phyloP scores from a whole-genome alignment of 2,797 vertebrate species.

The Cottoperca gobio region DNA sequence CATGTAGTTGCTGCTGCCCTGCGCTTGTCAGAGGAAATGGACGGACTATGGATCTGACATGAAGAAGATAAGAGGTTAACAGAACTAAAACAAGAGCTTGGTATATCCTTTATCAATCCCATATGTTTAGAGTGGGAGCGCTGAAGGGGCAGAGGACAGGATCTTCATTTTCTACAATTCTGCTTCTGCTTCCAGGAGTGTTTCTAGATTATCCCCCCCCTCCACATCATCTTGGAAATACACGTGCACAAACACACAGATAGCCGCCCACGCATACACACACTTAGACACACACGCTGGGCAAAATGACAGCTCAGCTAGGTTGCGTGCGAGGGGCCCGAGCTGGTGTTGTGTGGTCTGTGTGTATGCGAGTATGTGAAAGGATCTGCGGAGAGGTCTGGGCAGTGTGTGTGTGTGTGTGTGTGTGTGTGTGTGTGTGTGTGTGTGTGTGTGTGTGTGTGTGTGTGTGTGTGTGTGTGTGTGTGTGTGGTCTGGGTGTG shows the following conservation, averaged over 20 bases:
- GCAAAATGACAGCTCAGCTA: constrained; percentile 82
- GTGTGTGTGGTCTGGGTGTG: constrained; percentile 84
- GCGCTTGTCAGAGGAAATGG: constrained; percentile 75
- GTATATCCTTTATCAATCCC: constrained; percentile 86
- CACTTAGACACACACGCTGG: constrained; percentile 48
- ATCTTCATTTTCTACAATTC: constrained; percentile 59
- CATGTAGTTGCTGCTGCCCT: constrained; percentile 58
- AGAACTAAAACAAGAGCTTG: constrained; percentile 85
- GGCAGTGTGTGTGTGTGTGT: constrained; percentile 59
- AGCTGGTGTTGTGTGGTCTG: constrained; percentile 83
- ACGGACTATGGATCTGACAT: constrained; percentile 67
- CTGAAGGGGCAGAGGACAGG: constrained; percentile 43
- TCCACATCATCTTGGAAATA: constrained; percentile 55
- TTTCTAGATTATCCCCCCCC: constrained; percentile 48
- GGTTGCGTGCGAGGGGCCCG: constrained; percentile 82
- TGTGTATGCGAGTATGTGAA: constrained; percentile 77
- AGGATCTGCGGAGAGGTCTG: constrained; percentile 76
- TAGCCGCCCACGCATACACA: constrained; percentile 38
- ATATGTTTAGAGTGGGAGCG: constrained; percentile 79
- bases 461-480: constrained; percentile 47
- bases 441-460: constrained; percentile 41
- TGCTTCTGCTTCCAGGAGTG: constrained; percentile 68
- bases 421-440: constrained; percentile 35
- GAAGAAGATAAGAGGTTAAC: constrained; percentile 89
- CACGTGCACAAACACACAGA: constrained; percentile 76